Conservation (phyloP, 2,113 vertebrate genomes). For the Heterochromis multidens region DNA sequence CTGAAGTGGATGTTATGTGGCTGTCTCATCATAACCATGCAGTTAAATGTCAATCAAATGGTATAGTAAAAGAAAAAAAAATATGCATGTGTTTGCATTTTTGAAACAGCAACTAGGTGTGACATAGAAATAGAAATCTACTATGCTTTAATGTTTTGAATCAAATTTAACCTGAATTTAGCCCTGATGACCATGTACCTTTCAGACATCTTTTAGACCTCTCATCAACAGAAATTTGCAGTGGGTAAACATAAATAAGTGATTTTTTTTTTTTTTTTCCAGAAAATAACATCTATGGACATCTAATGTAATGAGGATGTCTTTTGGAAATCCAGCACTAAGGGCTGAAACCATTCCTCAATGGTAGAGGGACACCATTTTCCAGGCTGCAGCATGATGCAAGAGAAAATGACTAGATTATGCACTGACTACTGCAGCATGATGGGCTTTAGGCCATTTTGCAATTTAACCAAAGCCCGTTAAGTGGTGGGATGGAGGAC, state of each 20-base stretch:
- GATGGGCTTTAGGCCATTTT: constrained; percentile 42
- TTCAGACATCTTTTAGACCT: neutral
- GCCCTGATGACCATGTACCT: neutral
- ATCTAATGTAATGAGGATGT: neutral
- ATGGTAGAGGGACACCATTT: neutral
- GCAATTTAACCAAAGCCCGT: constrained; percentile 24
- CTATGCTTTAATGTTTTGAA: neutral
- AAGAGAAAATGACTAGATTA: constrained; percentile 32
- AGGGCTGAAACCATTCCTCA: neutral
- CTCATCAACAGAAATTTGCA: neutral
- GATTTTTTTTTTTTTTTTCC: neutral
- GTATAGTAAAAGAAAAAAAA: too few species aligned
- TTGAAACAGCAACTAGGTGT: neutral
- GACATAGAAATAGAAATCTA: too few species aligned
- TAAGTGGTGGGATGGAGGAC: constrained; percentile 9
- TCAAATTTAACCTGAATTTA: neutral
- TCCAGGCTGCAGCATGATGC: neutral
- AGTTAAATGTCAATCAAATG: neutral
- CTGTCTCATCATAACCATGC: too few species aligned
- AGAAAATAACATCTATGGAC: neutral
- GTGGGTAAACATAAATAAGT: neutral
- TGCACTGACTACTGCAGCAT: constrained; percentile 8
- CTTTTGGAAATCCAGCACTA: neutral
- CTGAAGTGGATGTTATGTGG: too few species aligned
- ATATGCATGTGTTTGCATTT: neutral